Percentiles rank a stretch among this genome's conserved stretches.
phyloP scores from a whole-genome alignment of 30 jellyfish, hydroid and myxozoan genomes.

The Turritopsis rubra region DNA sequence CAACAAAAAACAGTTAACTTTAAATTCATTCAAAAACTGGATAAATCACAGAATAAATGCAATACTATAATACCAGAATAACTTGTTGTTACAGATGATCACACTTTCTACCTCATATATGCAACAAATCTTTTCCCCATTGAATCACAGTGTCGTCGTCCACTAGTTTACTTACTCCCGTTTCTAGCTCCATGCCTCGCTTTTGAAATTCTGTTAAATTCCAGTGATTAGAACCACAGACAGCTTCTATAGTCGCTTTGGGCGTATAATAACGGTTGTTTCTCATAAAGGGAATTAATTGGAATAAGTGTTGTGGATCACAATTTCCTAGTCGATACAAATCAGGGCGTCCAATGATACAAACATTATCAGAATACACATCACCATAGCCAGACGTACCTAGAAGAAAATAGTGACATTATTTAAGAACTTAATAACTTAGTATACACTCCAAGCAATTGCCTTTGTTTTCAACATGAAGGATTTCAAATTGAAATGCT shows the following conservation, averaged over 20 bases:
- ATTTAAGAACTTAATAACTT: not conserved
- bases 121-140: slow-evolving; percentile 74
- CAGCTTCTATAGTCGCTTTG: slow-evolving; percentile 43
- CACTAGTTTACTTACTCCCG: slow-evolving; percentile 34
- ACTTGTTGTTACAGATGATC: not conserved
- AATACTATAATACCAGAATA: not conserved
- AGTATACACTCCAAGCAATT: not conserved
- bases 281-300: slow-evolving; percentile 58
- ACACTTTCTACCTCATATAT: not conserved
- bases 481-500: not conserved
- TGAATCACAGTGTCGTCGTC: slow-evolving; percentile 40
- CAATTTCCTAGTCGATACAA: slow-evolving; percentile 75
- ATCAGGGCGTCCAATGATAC: slow-evolving; percentile 44
- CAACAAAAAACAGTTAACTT: no score
- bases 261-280: slow-evolving; percentile 71
- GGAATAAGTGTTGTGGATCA: slow-evolving; percentile 38
- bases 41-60: no score
- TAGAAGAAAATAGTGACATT: not conserved
- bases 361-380: slow-evolving; percentile 49
- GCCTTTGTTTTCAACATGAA: no score
- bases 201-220: slow-evolving; percentile 60
- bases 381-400: slow-evolving; percentile 90
- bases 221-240: slow-evolving; percentile 76
- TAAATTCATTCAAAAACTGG: no score
- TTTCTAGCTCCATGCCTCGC: slow-evolving; percentile 60